Evolutionary conservation across 2,113 vertebrate species (phyloP).

Genomic region (Rafetus swinhoei): DNA sequence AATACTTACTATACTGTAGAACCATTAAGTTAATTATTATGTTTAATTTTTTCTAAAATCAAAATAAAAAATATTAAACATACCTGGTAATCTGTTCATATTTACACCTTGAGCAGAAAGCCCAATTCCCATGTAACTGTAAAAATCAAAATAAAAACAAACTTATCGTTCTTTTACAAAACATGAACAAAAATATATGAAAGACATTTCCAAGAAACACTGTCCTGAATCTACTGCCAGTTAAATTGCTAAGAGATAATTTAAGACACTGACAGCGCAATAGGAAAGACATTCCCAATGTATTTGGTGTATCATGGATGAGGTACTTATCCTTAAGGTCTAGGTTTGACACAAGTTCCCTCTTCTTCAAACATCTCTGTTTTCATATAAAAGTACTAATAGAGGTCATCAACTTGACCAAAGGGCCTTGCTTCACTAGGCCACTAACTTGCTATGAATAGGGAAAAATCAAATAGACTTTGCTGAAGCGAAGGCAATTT

Average conservation of each 20-base stretch:
- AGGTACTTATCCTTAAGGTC: not conserved
- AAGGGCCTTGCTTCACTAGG: not conserved
- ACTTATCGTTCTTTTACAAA: constrained; percentile 24
- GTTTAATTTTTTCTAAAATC: not conserved
- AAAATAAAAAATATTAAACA: not conserved
- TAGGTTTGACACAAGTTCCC: not conserved
- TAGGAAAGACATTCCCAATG: not conserved
- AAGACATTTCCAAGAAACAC: not conserved
- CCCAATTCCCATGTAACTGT: constrained; percentile 99
- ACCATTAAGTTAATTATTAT: not conserved
- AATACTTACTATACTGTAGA: not conserved
- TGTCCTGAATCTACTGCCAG: not conserved
- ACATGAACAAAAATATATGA: not conserved
- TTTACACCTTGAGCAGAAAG: constrained; percentile 99
- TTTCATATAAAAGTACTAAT: not conserved
- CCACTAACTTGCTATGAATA: not conserved
- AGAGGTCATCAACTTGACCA: not conserved
- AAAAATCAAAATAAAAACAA: constrained; percentile 53
- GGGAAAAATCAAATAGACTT: not conserved
- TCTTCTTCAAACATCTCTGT: not conserved
- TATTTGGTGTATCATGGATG: not conserved
- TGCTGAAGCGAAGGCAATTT: not conserved
- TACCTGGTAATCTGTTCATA: constrained; percentile 99
- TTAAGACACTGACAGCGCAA: not conserved
- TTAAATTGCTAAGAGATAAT: not conserved